Conservation (phyloP, 2,113 vertebrate species). For the Limnothrissa miodon region DNA sequence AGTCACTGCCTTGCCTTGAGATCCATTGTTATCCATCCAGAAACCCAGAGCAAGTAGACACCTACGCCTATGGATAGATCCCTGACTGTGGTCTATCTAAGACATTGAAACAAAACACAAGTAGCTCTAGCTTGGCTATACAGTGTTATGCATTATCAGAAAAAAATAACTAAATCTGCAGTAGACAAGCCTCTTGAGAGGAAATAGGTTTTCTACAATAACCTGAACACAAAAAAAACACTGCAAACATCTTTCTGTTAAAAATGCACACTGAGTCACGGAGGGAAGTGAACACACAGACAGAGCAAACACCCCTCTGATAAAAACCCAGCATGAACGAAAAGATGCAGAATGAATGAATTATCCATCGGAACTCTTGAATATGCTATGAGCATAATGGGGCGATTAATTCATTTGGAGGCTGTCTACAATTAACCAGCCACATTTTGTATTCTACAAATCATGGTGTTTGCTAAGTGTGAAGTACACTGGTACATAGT, state of each 20-base stretch:
- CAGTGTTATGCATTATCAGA: not conserved
- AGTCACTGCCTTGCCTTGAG: too few species aligned
- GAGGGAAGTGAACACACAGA: not conserved
- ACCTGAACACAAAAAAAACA: not conserved
- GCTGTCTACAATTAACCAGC: not conserved
- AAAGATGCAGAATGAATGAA: not conserved
- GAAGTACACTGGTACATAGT: constrained; percentile 1
- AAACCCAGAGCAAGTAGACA: too few species aligned
- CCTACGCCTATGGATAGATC: too few species aligned
- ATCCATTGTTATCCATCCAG: too few species aligned
- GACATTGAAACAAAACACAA: too few species aligned
- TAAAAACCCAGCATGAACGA: not conserved
- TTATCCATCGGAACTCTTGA: not conserved
- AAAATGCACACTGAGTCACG: not conserved
- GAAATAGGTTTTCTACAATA: not conserved
- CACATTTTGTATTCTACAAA: not conserved
- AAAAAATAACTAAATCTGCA: not conserved
- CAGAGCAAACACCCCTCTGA: not conserved
- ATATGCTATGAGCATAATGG: constrained; percentile 5
- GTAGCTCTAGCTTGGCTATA: too few species aligned
- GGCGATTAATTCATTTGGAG: constrained; percentile 2
- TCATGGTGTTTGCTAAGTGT: constrained; percentile 2
- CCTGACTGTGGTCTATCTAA: too few species aligned
- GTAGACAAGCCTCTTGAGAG: not conserved
- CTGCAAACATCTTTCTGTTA: not conserved